Conservation (phyloP, 2,113 vertebrate genomes). For the Tachycineta bicolor region DNA sequence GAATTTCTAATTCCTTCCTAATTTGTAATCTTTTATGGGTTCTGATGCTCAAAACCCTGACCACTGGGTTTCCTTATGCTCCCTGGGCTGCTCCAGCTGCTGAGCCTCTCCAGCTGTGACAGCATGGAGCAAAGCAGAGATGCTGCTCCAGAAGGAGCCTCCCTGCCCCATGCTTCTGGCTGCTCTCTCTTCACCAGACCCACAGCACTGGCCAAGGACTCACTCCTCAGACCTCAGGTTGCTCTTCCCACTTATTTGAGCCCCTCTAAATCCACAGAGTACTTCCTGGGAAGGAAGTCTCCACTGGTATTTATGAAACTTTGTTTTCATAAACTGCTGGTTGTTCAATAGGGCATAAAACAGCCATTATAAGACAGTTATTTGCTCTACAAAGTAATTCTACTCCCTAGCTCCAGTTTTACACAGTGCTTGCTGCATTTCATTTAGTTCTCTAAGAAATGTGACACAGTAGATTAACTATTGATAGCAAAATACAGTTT, state of each 20-base stretch:
- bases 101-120: not conserved
- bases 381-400: conserved; percentile 71
- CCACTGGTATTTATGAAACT: conserved; percentile 37
- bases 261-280: not conserved
- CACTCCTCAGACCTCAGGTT: not conserved
- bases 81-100: not conserved
- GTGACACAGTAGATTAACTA: conserved; percentile 69
- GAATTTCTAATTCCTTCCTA: not conserved
- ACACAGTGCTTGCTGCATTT: conserved; percentile 51
- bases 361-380: conserved; percentile 62
- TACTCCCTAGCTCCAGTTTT: conserved; percentile 63
- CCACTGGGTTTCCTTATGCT: rapidly evolving
- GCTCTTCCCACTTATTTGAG: not conserved
- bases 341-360: conserved; percentile 76
- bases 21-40: not conserved
- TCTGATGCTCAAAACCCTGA: rapidly evolving
- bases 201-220: not conserved
- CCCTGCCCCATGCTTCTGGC: not conserved
- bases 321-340: conserved; percentile 72
- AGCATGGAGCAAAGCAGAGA: rapidly evolving
- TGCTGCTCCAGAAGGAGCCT: not conserved
- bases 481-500: conserved; percentile 34
- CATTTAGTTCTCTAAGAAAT: conserved; percentile 61
- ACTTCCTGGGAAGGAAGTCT: not conserved
- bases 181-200: not conserved